Conservation (phyloP, 2,888 invertebrate species). For the Onthophagus sagittarius region DNA sequence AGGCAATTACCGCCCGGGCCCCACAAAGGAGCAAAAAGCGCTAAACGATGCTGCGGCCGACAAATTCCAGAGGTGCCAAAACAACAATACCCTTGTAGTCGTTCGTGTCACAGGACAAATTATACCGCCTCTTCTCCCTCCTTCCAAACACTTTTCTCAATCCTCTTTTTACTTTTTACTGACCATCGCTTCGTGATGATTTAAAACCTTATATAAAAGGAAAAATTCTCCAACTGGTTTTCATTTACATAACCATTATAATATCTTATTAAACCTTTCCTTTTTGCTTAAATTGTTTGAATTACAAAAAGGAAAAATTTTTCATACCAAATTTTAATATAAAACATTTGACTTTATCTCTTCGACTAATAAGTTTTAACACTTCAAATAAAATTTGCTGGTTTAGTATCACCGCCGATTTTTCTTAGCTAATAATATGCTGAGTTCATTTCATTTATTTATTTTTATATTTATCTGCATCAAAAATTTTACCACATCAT, state of each 20-base stretch:
- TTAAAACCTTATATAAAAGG: background rate
- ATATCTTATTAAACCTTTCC: too few relatives aligned
- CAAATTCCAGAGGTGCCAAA: constrained; percentile 8
- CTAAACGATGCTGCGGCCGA: constrained; percentile 1
- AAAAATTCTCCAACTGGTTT: background rate
- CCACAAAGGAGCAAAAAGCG: background rate
- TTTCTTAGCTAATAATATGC: too few relatives aligned
- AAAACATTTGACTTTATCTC: too few relatives aligned
- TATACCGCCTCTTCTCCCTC: background rate
- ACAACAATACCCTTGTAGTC: constrained; percentile 8
- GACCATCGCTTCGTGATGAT: background rate
- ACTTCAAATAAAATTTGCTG: too few relatives aligned
- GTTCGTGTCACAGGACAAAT: constrained; percentile 7
- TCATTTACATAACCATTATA: background rate
- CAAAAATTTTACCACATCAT: too few relatives aligned
- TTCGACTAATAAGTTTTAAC: too few relatives aligned
- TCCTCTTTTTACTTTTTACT: background rate
- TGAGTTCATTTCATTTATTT: too few relatives aligned
- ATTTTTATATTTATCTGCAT: too few relatives aligned
- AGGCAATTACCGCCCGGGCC: background rate
- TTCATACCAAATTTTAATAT: too few relatives aligned
- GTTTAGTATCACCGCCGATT: too few relatives aligned
- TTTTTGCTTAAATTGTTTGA: too few relatives aligned
- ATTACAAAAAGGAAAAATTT: too few relatives aligned
- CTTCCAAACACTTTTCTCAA: background rate